Percentiles rank a stretch among this genome's conserved stretches.
Evolutionary conservation across 2,888 invertebrate genomes (phyloP).

Genomic region (Marasmarcha lunaedactyla): DNA sequence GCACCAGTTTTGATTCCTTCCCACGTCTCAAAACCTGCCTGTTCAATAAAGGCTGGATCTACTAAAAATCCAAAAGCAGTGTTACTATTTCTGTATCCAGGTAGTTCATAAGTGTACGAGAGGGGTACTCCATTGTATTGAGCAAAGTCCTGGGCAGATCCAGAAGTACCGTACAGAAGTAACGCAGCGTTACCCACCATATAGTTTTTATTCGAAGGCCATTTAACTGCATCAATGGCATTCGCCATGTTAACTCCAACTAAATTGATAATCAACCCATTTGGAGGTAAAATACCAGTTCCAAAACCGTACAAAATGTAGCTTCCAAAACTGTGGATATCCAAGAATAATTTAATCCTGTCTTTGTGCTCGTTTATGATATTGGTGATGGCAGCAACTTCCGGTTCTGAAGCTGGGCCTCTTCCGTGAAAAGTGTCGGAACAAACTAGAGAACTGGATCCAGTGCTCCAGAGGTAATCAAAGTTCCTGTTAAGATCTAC

Average conservation of each 20-base stretch:
- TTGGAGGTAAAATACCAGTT: constrained; percentile 49
- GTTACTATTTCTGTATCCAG: constrained; percentile 35
- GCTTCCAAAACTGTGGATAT: constrained; percentile 81
- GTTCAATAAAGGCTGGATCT: constrained; percentile 61
- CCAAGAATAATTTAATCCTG: constrained; percentile 73
- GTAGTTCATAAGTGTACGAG: constrained; percentile 74
- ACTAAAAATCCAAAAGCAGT: constrained; percentile 62
- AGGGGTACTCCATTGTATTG: constrained; percentile 59
- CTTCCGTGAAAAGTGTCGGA: constrained; percentile 73
- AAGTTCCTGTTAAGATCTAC: constrained; percentile 84
- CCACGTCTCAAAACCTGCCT: constrained; percentile 73
- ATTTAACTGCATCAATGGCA: constrained; percentile 56
- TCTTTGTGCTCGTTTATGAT: constrained; percentile 55
- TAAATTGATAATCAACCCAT: constrained; percentile 44
- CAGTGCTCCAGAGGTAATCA: constrained; percentile 74
- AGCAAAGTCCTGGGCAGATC: constrained; percentile 75
- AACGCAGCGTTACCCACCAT: constrained; percentile 56
- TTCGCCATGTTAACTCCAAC: constrained; percentile 47
- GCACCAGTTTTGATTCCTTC: constrained; percentile 67
- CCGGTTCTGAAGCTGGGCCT: constrained; percentile 75
- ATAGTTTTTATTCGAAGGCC: constrained; percentile 44
- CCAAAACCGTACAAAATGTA: constrained; percentile 59
- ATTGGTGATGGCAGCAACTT: constrained; percentile 68
- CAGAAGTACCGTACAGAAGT: constrained; percentile 68
- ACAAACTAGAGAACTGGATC: constrained; percentile 63